These are phyloP conservation scores for Drosophila yooni DNA, from an alignment of 2,888 invertebrate genomes.

Conservation along the genomic window DNA sequence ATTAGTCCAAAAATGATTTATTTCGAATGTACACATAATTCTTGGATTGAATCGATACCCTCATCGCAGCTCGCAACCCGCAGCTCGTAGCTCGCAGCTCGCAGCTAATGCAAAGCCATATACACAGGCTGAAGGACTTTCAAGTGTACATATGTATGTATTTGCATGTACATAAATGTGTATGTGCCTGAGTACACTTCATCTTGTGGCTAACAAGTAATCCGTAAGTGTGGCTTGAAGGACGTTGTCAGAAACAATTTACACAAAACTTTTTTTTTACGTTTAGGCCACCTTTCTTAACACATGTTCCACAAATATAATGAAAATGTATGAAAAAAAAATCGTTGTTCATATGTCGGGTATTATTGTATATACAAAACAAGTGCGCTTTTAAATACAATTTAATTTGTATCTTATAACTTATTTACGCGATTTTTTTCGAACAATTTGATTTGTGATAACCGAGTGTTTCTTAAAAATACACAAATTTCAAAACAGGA, in stretches of 20 bases:
- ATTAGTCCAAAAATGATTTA: neutral
- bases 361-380: neutral
- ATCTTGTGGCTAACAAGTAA: conserved; percentile 23
- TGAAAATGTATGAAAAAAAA: conserved; percentile 12
- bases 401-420: neutral
- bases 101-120: neutral
- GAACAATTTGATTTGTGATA: neutral
- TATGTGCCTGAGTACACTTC: conserved; percentile 24
- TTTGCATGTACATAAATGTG: conserved; percentile 5
- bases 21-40: neutral
- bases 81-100: neutral
- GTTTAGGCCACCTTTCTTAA: conserved; percentile 18
- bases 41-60: neutral
- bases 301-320: conserved; percentile 39
- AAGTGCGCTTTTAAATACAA: neutral
- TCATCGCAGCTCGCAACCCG: neutral
- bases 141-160: neutral
- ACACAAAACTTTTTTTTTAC: conserved; percentile 1
- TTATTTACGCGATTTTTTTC: neutral
- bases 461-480: conserved; percentile 1
- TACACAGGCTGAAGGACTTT: neutral
- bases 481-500: conserved; percentile 47
- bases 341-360: conserved; percentile 1
- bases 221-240: conserved; percentile 48
- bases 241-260: conserved; percentile 27